Evolutionary conservation across 2,113 vertebrate genomes (phyloP).

Genomic region (Junco hyemalis): DNA sequence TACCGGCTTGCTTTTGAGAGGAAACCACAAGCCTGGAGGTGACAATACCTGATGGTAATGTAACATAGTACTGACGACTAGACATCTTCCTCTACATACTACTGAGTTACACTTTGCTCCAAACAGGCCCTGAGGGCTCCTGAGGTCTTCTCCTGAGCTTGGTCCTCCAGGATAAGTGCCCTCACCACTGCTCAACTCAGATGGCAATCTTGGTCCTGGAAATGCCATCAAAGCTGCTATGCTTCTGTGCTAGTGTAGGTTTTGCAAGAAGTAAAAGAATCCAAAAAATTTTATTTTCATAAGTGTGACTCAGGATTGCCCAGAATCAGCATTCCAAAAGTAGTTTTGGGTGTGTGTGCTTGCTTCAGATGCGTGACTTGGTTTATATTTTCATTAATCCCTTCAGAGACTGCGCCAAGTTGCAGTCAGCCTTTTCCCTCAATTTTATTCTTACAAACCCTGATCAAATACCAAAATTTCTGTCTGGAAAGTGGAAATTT

Average conservation of each 20-base stretch:
- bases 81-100: background rate
- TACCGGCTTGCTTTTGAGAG: background rate
- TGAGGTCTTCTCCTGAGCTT: background rate
- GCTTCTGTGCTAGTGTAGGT: background rate
- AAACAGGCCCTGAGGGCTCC: background rate
- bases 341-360: background rate
- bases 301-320: background rate
- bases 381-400: background rate
- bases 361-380: background rate
- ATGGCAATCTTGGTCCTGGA: background rate
- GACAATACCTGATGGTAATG: background rate
- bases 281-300: background rate
- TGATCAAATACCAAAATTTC: background rate
- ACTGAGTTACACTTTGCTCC: background rate
- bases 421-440: background rate
- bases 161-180: background rate
- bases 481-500: background rate
- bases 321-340: background rate
- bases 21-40: background rate
- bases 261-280: background rate
- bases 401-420: background rate
- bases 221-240: background rate
- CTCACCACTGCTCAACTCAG: background rate
- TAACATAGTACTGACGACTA: background rate
- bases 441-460: background rate